Percentiles rank a stretch among this genome's conserved stretches.
Conservation (phyloP, 92 coral and sea anemone genomes). For the Anthopleura xanthogrammica region DNA sequence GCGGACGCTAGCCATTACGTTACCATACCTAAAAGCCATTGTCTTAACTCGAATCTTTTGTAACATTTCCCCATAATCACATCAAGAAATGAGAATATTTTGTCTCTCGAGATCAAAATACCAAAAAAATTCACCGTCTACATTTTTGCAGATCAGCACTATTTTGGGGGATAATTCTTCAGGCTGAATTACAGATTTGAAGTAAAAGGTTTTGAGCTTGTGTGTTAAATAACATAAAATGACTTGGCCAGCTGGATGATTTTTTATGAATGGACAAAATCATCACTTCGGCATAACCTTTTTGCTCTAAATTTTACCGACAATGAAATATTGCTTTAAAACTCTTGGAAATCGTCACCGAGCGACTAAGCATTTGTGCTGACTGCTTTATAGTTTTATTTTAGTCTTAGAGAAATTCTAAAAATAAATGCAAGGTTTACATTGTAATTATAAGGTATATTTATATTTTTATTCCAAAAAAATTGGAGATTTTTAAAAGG, state of each 20-base stretch:
- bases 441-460: background rate
- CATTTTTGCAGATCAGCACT: background rate
- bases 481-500: background rate
- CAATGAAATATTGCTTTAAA: background rate
- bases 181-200: background rate
- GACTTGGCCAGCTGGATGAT: slow-evolving; percentile 10
- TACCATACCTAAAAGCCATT: background rate
- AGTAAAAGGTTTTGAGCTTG: background rate
- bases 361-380: background rate
- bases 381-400: background rate
- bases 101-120: no score
- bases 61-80: background rate
- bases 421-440: background rate
- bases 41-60: background rate
- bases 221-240: slow-evolving; percentile 29
- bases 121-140: background rate
- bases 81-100: background rate
- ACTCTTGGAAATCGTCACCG: background rate
- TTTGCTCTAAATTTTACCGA: background rate
- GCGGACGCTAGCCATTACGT: background rate
- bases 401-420: background rate
- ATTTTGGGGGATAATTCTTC: background rate
- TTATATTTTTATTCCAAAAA: background rate
- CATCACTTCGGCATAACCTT: background rate
- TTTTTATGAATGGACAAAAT: slow-evolving; percentile 2